Percentiles rank a stretch among this genome's conserved stretches.
Evolutionary conservation across 1,140 invertebrate genomes (phyloP).

Genomic region (Achatina immaculata): DNA sequence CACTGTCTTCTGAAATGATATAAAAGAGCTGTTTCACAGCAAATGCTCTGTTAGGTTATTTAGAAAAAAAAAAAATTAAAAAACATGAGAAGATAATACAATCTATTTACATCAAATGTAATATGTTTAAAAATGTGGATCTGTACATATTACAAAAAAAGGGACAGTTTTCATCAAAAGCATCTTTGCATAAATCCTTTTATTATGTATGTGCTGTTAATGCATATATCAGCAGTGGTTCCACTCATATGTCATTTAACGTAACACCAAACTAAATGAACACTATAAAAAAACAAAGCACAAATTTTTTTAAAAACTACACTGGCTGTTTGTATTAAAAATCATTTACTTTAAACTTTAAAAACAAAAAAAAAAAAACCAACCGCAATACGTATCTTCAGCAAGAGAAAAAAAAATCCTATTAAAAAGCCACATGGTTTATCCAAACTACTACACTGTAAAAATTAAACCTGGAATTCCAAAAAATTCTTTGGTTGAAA

Average conservation of each 20-base stretch:
- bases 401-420: too few species aligned
- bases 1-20: too few species aligned
- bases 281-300: neutral
- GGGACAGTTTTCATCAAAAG: neutral
- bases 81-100: too few species aligned
- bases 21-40: too few species aligned
- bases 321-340: neutral
- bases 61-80: too few species aligned
- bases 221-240: conserved; percentile 35
- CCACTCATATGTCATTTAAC: conserved; percentile 8
- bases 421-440: too few species aligned
- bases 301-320: neutral
- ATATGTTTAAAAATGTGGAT: conserved; percentile 10
- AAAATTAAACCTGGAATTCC: neutral
- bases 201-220: conserved; percentile 17
- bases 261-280: neutral
- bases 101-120: conserved; percentile 29
- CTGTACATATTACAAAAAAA: conserved; percentile 18
- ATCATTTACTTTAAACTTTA: neutral
- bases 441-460: too few species aligned
- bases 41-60: too few species aligned
- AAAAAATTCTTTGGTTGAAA: conserved; percentile 1
- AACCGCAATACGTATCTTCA: too few species aligned
- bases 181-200: conserved; percentile 33
- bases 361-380: neutral